Base-by-base conservation (phyloP, 2,113 vertebrate genomes). In the Dolichallabes microphthalmus region DNA sequence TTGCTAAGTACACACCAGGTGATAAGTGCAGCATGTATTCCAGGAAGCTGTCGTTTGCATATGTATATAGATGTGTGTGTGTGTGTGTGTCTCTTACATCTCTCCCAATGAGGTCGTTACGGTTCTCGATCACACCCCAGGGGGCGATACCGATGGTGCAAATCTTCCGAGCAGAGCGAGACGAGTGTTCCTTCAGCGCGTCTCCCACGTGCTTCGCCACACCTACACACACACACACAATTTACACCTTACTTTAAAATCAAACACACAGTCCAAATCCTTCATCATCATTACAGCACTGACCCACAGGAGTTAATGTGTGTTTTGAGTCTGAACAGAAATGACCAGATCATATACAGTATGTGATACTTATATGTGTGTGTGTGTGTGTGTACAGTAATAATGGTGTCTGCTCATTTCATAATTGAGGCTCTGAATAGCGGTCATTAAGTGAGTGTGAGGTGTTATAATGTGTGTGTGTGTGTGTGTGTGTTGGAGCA, bases 201-300 rank as follows among this genome's bases (percentile, higher is more conserved):
- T 99, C 98, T 50, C 98, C 98, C 85, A 99, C 98, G 91, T 99
- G 98, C 92, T 99, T 99, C 27, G 97, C 98, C 91, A 98, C 98
- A 94, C 98, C 98, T 99, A 68, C 14, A 76, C 77, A 74, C 71
- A 87, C 64, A 87, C 25, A 66, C 69, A 86, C 39, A 71, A 71
- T 39, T 39, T 11, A 73, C 69, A 74, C 71, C 20, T 22, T 25
- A 45, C 27, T 6, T 6, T 12, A 20, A 57, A 58, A 69, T 50
- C 82, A 73, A 13, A 14, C 20, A 32, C 55, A 11, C 20, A 25
- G 6, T 69, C 27, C 19, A 19, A 83, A 25, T 61, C 32, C n/a
- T 20, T 15, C 25, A 53, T 57, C 73, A 52, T n/a, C 12, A 25
- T 9, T 27, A 14, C 73, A 32, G 25, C 58, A 45, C 15, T 60